Evolutionary conservation across 2,113 vertebrate genomes (phyloP), one percentile per base, ranked within the genome.

Genomic region (Phodopus roborovskii): DNA sequence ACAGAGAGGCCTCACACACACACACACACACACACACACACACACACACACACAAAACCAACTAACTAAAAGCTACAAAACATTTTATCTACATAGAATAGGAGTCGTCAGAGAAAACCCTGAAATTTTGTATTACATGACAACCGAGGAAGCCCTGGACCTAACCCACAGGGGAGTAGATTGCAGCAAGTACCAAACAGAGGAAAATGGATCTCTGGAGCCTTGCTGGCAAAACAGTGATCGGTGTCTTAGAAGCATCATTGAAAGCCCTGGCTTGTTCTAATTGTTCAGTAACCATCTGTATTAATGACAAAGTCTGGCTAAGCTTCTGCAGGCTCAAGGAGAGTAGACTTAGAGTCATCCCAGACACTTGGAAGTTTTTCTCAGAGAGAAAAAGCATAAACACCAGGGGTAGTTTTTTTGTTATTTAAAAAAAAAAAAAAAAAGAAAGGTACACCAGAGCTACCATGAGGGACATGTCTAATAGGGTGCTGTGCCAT

Each of bases 381-480:
- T 88, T 56, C 58, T 97, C 62, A 16, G 84, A 96, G 62, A 94
- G 50, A 96, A 96, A 91, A 79, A 66, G n/a, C 74, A 94, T 64
- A 95, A 78, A 91, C 45, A n/a, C 42, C 30, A 62, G 68, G 60
- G 64, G 58, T 82, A 64, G 95, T 90, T 56, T 56, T 88, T 97
- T 86, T 75, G n/a, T 75, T 97, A 62, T 53, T 86, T 68, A 73
- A 88, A 58, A 30, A 96, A n/a, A n/a, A n/a, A n/a, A n/a, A n/a
- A n/a, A n/a, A n/a, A n/a, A n/a, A n/a, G n/a, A n/a, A 96, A 91
- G 2, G 75, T 91, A 71, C 19, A 94, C 30, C 85, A 71, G 79
- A 91, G 56, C 75, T 91, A 92, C 1, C 3, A 12, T 26, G 28
- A 85, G 90, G 91, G 20, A 36, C 28, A 50, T 66, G 53, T 66